Conservation (phyloP, 35 echinoderm and acorn worm species). For the Diadema setosum region DNA sequence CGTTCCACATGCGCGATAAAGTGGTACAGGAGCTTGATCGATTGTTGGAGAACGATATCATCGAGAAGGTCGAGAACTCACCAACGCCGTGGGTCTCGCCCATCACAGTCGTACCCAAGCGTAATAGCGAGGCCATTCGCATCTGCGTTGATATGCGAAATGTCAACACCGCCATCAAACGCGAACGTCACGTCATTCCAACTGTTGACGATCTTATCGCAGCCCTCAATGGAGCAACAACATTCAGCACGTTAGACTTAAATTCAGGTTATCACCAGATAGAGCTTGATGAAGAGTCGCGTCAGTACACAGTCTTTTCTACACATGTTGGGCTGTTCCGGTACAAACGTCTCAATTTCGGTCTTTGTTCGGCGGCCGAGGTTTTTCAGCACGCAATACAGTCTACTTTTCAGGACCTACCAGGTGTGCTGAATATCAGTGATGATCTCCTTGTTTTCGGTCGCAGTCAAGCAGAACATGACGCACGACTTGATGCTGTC, state of each 20-base stretch:
- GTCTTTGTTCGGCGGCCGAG: conserved; percentile 30
- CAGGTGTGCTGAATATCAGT: conserved; percentile 47
- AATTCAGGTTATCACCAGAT: conserved; percentile 53
- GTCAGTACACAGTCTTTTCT: conserved; percentile 10
- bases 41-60: conserved; percentile 37
- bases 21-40: conserved; percentile 40
- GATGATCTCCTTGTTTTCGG: conserved; percentile 72
- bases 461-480: neutral
- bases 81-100: conserved; percentile 76
- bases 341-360: conserved; percentile 55
- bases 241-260: conserved; percentile 46
- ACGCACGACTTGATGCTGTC: neutral
- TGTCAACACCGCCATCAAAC: neutral
- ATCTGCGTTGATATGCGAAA: conserved; percentile 37
- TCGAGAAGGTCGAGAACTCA: conserved; percentile 22
- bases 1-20: conserved; percentile 44
- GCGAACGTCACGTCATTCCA: conserved; percentile 36
- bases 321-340: conserved; percentile 46
- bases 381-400: neutral
- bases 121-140: neutral
- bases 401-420: neutral
- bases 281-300: neutral
- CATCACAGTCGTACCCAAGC: conserved; percentile 44
- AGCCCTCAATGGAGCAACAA: conserved; percentile 17
- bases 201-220: conserved; percentile 41